phyloP scores from a whole-genome alignment of 2,113 vertebrate species.

The Cyprinodon variegatus region DNA sequence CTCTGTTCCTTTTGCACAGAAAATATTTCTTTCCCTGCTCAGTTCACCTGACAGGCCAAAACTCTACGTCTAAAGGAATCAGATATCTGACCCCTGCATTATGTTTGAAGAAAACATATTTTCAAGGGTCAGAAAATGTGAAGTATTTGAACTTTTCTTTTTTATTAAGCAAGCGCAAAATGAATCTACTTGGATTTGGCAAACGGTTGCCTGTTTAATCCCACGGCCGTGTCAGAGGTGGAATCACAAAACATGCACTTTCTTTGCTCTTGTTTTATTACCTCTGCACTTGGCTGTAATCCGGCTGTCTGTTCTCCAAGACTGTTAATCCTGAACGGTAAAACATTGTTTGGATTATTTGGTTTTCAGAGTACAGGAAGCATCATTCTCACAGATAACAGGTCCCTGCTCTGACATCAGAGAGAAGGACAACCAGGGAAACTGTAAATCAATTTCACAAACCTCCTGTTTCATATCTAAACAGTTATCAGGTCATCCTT shows the following conservation, averaged over 20 bases:
- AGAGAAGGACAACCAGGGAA: conserved; percentile 9
- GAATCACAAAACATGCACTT: background rate
- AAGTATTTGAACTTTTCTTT: too few species aligned
- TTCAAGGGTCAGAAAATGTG: too few species aligned
- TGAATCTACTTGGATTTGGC: too few species aligned
- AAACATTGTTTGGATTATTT: conserved; percentile 34
- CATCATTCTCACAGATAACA: conserved; percentile 6
- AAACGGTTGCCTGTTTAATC: too few species aligned
- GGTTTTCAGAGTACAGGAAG: conserved; percentile 13
- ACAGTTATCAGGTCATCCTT: too few species aligned
- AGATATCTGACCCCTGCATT: too few species aligned
- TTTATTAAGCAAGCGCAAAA: too few species aligned
- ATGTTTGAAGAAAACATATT: too few species aligned
- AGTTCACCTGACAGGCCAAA: background rate
- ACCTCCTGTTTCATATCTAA: too few species aligned
- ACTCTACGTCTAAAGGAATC: too few species aligned
- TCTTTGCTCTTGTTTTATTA: background rate
- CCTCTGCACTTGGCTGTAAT: background rate
- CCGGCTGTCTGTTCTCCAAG: conserved; percentile 1
- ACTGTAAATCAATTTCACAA: background rate
- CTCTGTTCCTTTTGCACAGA: background rate
- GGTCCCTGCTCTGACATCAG: background rate
- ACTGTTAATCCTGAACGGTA: background rate
- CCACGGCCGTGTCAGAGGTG: too few species aligned
- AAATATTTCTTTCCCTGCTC: background rate